phyloP scores from a whole-genome alignment of 1,140 invertebrate species.

The Thalassaphorura encarpata region DNA sequence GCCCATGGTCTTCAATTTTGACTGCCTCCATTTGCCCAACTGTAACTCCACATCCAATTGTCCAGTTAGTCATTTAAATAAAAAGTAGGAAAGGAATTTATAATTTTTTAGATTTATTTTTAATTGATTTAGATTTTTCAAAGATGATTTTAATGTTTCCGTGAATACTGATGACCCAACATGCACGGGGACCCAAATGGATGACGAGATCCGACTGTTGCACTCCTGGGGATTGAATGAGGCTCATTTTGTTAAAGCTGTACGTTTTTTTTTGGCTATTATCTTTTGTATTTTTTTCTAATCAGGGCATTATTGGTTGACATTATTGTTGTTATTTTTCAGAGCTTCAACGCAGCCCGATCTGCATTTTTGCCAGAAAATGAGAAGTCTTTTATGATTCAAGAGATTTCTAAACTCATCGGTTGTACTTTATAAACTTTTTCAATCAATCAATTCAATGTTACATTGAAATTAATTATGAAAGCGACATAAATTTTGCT shows the following conservation, averaged over 20 bases:
- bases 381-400: slow-evolving; percentile 42
- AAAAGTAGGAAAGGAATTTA: neutral
- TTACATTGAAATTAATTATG: no score
- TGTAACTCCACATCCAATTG: slow-evolving; percentile 37
- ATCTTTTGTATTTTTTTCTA: slow-evolving; percentile 2
- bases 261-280: slow-evolving; percentile 35
- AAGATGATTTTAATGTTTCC: slow-evolving; percentile 50
- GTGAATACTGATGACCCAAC: slow-evolving; percentile 52
- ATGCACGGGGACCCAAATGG: slow-evolving; percentile 42
- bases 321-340: slow-evolving; percentile 13
- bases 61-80: slow-evolving; percentile 32
- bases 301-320: neutral
- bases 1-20: slow-evolving; percentile 48
- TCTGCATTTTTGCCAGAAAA: slow-evolving; percentile 41
- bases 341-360: slow-evolving; percentile 46
- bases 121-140: slow-evolving; percentile 42
- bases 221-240: slow-evolving; percentile 43
- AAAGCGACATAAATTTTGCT: no score
- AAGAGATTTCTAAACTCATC: slow-evolving; percentile 22
- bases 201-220: slow-evolving; percentile 43
- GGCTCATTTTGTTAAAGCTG: slow-evolving; percentile 42
- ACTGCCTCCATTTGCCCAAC: slow-evolving; percentile 42
- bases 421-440: slow-evolving; percentile 7
- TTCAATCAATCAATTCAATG: no score
- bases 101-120: neutral